Percentiles rank a stretch among this genome's conserved stretches.
Conservation (phyloP, 2,888 invertebrate species). For the Ochlodes sylvanus region DNA sequence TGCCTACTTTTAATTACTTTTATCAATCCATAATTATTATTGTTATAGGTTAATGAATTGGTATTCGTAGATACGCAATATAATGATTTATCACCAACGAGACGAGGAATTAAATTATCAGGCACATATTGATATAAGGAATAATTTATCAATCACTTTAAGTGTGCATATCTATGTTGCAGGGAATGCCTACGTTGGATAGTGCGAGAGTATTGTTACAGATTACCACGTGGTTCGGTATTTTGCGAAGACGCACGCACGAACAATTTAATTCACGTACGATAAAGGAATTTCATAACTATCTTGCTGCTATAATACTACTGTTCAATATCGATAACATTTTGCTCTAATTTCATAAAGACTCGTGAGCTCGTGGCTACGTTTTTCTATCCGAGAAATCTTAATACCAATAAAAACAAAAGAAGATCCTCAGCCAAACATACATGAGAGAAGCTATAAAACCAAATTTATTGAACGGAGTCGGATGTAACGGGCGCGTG, state of each 20-base stretch:
- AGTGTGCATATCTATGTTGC: constrained; percentile 37
- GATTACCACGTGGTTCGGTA: neutral
- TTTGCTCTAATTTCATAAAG: too few species aligned
- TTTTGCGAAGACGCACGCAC: neutral
- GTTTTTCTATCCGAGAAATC: too few species aligned
- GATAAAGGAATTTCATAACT: too few species aligned
- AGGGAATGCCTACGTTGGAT: constrained; percentile 9
- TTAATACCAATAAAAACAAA: neutral
- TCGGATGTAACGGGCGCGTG: neutral
- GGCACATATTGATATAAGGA: constrained; percentile 26
- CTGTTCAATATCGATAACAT: too few species aligned
- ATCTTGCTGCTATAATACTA: too few species aligned
- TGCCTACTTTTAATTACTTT: too few species aligned
- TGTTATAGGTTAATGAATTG: constrained; percentile 35
- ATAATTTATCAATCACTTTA: constrained; percentile 36
- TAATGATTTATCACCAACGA: constrained; percentile 16
- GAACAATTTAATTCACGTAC: too few species aligned
- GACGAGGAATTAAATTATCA: constrained; percentile 30
- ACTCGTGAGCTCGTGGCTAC: too few species aligned
- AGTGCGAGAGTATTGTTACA: constrained; percentile 2
- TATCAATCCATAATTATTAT: constrained; percentile 18
- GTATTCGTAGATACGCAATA: constrained; percentile 21
- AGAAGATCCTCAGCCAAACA: neutral
- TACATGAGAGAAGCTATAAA: constrained; percentile 4
- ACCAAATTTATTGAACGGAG: constrained; percentile 8